Evolutionary conservation across 2,888 invertebrate genomes (phyloP), one percentile per base, ranked within the genome.

Genomic region (Tyria jacobaeae): DNA sequence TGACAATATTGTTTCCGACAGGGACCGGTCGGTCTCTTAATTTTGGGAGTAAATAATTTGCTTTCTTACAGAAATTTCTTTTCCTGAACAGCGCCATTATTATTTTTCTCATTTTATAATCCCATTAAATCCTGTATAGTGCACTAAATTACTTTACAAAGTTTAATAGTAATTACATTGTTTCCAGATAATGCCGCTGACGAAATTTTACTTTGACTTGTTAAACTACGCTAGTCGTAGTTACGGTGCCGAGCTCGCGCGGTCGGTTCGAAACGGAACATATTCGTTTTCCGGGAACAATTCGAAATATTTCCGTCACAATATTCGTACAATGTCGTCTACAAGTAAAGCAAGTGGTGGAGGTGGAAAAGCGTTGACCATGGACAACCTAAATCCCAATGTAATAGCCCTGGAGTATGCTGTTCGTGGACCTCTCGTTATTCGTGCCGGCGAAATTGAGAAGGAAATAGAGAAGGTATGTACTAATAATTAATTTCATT

Each of bases 351-450:
- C 39, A 7, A 25, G 31, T 21, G 56, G n/a, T 1, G 27, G 50
- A 15, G 15, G 10, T 5, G 24, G 44, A 2, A 83, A 81, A 57
- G 84, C 88, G 1, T 62, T 92, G 1, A 89, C 87, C 5, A 56
- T 97, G 79, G 96, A 97, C 2, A 98, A 96, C 85, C 95, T 99
- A 76, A 99, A 99, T 89, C 98, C 98, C 3, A 96, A 97, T 86
- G 96, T 99, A 57, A 96, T 97, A 76, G 95, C 96, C 64, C 97
- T 99, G 97, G 98, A 99, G 90, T 99, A 99, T 91, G 99, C 99
- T 6, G 99, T 99, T n/a, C 96, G 99, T 70, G 99, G 99, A 0
- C 99, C 99, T 0, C 95, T 99, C 66, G 98, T 99, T 51, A 97
- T 97, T 63, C 95, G 99, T 64, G 99, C 99, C 51, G 96, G 96